Conservation (phyloP, 1,140 invertebrate species). For the Watersipora subatra region DNA sequence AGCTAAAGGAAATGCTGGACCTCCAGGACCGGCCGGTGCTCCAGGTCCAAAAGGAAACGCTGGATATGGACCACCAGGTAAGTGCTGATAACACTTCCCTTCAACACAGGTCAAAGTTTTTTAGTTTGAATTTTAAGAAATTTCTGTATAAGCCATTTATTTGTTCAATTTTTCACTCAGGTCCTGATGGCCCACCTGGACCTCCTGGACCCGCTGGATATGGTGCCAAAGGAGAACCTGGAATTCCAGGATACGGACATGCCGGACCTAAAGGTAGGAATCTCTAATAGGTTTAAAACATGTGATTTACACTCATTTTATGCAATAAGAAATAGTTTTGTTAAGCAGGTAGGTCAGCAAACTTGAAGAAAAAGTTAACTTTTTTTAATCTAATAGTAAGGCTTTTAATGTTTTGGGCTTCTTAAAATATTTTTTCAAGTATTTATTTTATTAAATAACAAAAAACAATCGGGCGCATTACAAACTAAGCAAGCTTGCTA, state of each 20-base stretch:
- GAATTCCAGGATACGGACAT: not conserved
- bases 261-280: not conserved
- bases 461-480: too few species aligned
- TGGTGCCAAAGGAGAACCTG: not conserved
- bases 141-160: too few species aligned
- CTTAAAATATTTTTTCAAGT: too few species aligned
- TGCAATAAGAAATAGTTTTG: constrained; percentile 4
- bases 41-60: not conserved
- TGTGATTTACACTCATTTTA: constrained; percentile 7
- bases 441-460: too few species aligned
- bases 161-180: not conserved
- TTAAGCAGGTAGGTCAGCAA: too few species aligned
- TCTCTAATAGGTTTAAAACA: constrained; percentile 1
- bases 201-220: not conserved
- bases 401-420: too few species aligned
- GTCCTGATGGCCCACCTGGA: not conserved
- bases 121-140: too few species aligned
- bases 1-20: not conserved
- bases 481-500: too few species aligned
- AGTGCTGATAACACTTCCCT: not conserved
- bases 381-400: too few species aligned
- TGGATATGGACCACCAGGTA: not conserved
- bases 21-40: not conserved
- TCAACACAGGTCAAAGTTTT: too few species aligned
- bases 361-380: too few species aligned